Conservation (phyloP, 1,140 invertebrate genomes). For the Bombus difficillimus region DNA sequence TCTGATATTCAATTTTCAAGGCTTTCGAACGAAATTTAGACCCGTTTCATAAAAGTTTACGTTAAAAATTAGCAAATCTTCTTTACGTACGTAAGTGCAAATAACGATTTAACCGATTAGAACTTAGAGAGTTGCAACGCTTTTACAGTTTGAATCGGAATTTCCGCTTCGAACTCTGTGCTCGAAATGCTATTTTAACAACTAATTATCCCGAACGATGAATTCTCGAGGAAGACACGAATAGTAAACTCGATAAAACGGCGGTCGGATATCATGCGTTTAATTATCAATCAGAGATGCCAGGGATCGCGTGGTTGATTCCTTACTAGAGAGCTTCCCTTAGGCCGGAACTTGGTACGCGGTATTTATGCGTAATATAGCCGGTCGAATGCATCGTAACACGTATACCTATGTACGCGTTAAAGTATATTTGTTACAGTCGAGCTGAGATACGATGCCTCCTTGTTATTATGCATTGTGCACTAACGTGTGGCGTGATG, state of each 20-base stretch:
- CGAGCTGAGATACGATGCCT: conserved; percentile 47
- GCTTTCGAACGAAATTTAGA: neutral
- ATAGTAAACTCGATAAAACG: conserved; percentile 37
- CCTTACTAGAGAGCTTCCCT: conserved; percentile 3
- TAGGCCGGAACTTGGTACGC: conserved; percentile 56
- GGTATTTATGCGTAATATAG: conserved; percentile 47
- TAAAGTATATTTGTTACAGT: conserved; percentile 60
- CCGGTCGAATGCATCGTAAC: conserved; percentile 32
- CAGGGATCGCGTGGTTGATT: conserved; percentile 66
- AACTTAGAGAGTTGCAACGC: neutral
- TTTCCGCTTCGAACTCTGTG: neutral
- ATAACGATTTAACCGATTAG: neutral
- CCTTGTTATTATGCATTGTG: conserved; percentile 64
- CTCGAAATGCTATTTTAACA: neutral
- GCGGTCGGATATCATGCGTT: conserved; percentile 69
- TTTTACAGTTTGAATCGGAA: neutral
- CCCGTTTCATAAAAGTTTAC: neutral
- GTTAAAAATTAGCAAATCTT: neutral
- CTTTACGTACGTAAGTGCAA: neutral
- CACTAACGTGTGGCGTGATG: neutral
- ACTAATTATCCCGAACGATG: neutral
- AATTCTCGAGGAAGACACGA: neutral
- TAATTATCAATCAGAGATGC: conserved; percentile 73
- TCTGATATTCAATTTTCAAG: neutral
- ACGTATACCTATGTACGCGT: conserved; percentile 33